These are phyloP conservation scores for Palythoa caribaeorum DNA, from an alignment of 92 coral and sea anemone species.

Conservation along the genomic window DNA sequence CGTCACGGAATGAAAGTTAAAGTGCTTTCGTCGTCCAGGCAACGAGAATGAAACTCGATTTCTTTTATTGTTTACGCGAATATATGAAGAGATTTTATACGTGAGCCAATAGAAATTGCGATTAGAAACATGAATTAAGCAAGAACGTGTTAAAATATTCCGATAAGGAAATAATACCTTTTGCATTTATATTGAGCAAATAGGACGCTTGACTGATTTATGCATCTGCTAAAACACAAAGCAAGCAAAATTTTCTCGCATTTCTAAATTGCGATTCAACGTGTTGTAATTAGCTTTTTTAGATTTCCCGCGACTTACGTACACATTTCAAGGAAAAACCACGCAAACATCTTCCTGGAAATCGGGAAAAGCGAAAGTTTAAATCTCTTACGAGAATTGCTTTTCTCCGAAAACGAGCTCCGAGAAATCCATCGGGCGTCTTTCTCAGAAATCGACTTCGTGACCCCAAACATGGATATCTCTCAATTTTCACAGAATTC, in stretches of 20 bases:
- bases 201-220: neutral
- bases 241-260: constrained; percentile 22
- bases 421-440: neutral
- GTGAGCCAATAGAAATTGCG: constrained; percentile 30
- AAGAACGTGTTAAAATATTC: constrained; percentile 21
- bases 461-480: constrained; percentile 37
- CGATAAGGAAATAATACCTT: constrained; percentile 12
- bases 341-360: constrained; percentile 21
- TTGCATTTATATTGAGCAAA: neutral
- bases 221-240: constrained; percentile 9
- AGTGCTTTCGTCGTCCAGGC: constrained; percentile 12
- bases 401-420: constrained; percentile 50
- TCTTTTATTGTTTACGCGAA: neutral
- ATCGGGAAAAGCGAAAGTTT: constrained; percentile 6
- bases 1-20: constrained; percentile 8
- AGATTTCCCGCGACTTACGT: constrained; percentile 45
- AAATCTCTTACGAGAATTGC: constrained; percentile 42
- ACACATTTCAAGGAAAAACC: constrained; percentile 6
- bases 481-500: neutral
- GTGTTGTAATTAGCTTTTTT: constrained; percentile 3
- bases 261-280: constrained; percentile 9
- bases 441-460: constrained; percentile 34
- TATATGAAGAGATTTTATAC: neutral
- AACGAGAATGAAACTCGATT: neutral
- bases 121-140: constrained; percentile 43